Evolutionary conservation across 1,140 invertebrate species (phyloP), one percentile per base, ranked within the genome.

Genomic region (Drosophila malerkotliana): DNA sequence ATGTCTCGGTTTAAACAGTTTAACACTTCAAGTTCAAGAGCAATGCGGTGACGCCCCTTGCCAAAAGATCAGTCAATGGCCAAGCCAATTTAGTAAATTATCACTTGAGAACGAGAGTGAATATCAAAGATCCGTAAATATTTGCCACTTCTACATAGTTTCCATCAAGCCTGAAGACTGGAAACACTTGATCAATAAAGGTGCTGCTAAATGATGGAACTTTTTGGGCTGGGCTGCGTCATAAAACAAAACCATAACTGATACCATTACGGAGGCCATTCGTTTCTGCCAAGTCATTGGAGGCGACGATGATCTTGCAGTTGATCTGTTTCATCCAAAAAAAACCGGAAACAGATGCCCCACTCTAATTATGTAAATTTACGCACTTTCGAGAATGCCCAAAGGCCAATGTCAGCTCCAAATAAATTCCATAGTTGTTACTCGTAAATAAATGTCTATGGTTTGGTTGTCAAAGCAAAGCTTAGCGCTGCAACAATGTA

Each of bases 101-200:
- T 71, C 34, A 34, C 39, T 34, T 30, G 15, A 61, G 71, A 68
- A 68, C 26, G 34, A 67, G 51, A 47, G 45, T 53, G 39, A 48
- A 28, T 45, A 60, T 60, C 30, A 18, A 44, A 53, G 37, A 55
- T 54, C 56, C 60, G 79, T 79, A 79, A 79, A 84, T 67, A 84
- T 79, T 84, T 79, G 77, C 12, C 76, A 84, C 80, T 79, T 63
- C 48, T 61, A 44, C 14, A 9, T 44, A 68, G 58, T 26, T 63
- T 60, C 66, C 41, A 69, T 53, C 64, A 45, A 53, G 44, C 52
- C 51, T 14, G 26, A 53, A 59, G 52, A 57, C 48, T 26, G 30
- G 30, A 59, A 73, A 39, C 39, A 56, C n/a, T 63, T 37, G 52
- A 39, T 73, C 73, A 68, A 81, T 49, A 80, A 34, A 47, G 55